These are phyloP conservation scores for Pyrrhia umbra DNA, from an alignment of 2,888 invertebrate species.

Conservation along the genomic window DNA sequence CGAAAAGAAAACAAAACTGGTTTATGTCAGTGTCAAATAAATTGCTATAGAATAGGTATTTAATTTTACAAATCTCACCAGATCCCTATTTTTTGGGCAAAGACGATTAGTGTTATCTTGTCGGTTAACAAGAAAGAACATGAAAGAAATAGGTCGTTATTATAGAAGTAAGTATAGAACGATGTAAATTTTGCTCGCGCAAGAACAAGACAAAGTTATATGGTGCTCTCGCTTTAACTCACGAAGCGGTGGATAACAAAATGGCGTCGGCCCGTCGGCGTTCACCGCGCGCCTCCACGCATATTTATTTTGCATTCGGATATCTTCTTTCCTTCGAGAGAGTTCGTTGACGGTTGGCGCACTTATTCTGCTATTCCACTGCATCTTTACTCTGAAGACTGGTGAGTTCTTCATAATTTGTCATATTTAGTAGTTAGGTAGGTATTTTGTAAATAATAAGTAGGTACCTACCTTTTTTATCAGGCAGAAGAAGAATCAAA, in stretches of 20 bases:
- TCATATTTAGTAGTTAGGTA: neutral
- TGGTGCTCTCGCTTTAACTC: slow-evolving; percentile 74
- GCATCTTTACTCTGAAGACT: slow-evolving; percentile 25
- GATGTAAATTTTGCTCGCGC: slow-evolving; percentile 1
- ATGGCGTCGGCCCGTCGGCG: slow-evolving; percentile 76
- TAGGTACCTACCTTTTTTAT: neutral
- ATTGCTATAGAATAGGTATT: neutral
- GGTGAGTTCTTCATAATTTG: slow-evolving; percentile 46
- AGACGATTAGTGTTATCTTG: neutral
- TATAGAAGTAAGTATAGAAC: slow-evolving; percentile 41
- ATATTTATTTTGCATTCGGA: slow-evolving; percentile 64
- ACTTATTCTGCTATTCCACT: slow-evolving; percentile 34
- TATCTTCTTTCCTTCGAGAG: slow-evolving; percentile 69
- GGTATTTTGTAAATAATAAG: neutral
- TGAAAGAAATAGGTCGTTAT: slow-evolving; percentile 27
- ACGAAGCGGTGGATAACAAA: slow-evolving; percentile 75
- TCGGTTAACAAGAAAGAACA: slow-evolving; percentile 8
- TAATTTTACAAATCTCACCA: neutral
- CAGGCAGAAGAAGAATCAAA: too few relatives aligned
- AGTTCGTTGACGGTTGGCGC: slow-evolving; percentile 64
- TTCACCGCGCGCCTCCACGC: slow-evolving; percentile 34
- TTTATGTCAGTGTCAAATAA: slow-evolving; percentile 29
- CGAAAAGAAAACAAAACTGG: slow-evolving; percentile 31
- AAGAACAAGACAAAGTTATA: slow-evolving; percentile 34
- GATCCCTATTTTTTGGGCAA: neutral